A percentile compares a stretch with the other conserved stretches of the same genome.
phyloP scores from a whole-genome alignment of 2,113 vertebrate genomes.

The Thamnophis sirtalis region DNA sequence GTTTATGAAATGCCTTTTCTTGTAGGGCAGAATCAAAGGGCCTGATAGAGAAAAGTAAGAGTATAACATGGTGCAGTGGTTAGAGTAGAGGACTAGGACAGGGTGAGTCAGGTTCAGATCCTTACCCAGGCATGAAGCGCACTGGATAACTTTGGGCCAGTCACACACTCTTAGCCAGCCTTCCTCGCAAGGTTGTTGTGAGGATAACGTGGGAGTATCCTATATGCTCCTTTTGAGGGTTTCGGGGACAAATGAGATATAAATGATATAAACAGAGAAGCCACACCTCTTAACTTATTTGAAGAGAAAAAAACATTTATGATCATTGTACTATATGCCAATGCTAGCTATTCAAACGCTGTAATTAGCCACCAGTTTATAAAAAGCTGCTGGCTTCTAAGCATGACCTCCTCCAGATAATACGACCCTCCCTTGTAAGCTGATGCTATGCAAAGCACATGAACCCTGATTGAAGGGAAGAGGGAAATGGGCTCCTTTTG shows the following conservation, averaged over 20 bases:
- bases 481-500: conserved; percentile 40
- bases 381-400: conserved; percentile 48
- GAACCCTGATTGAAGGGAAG: not conserved
- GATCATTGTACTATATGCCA: conserved; percentile 52
- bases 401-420: conserved; percentile 44
- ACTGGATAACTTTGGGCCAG: not conserved
- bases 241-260: not conserved
- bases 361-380: conserved; percentile 46
- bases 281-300: conserved; percentile 34
- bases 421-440: conserved; percentile 37
- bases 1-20: not conserved
- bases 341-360: conserved; percentile 43
- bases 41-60: not conserved
- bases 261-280: conserved; percentile 19
- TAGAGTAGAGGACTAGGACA: not conserved
- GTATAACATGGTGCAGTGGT: not conserved
- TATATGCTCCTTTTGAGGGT: not conserved
- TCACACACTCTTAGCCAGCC: not conserved
- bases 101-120: not conserved
- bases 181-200: not conserved
- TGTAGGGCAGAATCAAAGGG: conserved; percentile 10
- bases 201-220: not conserved
- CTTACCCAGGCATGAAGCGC: not conserved
- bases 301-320: conserved; percentile 37
- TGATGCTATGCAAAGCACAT: conserved; percentile 50